phyloP scores from a whole-genome alignment of 1,140 invertebrate genomes.

The Heliconius melpomene region DNA sequence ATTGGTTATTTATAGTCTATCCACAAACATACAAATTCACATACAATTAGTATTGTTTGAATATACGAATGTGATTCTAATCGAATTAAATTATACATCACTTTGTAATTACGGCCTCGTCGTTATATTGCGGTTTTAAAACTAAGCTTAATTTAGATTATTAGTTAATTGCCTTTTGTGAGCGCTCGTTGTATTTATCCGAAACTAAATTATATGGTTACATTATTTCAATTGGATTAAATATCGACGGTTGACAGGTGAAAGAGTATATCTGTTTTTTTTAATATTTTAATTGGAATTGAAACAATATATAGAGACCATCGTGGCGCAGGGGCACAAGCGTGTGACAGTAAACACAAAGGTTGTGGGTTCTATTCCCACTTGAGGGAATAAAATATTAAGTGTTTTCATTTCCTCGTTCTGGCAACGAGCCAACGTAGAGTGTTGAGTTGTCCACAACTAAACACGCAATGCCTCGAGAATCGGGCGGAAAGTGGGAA shows the following conservation, averaged over 20 bases:
- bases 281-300: too few species aligned
- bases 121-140: conserved; percentile 18
- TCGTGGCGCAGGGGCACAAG: too few species aligned
- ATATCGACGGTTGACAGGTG: background rate
- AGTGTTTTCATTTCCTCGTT: background rate
- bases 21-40: background rate
- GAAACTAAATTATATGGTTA: background rate
- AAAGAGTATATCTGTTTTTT: background rate
- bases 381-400: too few species aligned
- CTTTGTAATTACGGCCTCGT: conserved; percentile 12
- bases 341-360: too few species aligned
- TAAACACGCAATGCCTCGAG: background rate
- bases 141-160: conserved; percentile 23
- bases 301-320: too few species aligned
- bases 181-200: background rate
- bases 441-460: background rate
- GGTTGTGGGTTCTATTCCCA: too few species aligned
- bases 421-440: background rate
- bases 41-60: background rate
- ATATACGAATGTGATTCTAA: conserved; percentile 19
- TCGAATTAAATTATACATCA: conserved; percentile 23
- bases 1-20: too few species aligned
- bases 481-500: background rate
- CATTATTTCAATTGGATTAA: background rate
- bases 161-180: conserved; percentile 15